These are phyloP conservation scores for Parus major DNA, from an alignment of 2,113 vertebrate species.

Conservation along the genomic window DNA sequence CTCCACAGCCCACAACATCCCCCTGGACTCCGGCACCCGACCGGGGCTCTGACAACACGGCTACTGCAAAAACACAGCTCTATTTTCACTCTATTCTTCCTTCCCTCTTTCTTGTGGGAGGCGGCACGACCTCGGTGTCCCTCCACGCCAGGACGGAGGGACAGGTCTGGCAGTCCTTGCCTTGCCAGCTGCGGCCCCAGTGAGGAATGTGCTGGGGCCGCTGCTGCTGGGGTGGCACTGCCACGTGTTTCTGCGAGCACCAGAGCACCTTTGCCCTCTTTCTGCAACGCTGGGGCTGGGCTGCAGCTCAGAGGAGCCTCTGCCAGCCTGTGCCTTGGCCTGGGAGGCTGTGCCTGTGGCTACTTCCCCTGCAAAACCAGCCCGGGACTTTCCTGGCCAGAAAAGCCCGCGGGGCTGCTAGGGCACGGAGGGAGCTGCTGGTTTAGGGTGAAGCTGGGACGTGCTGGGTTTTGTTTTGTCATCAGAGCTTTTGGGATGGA, in stretches of 20 bases:
- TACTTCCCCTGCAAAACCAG: not conserved
- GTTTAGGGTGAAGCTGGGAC: not conserved
- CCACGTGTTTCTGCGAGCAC: not conserved
- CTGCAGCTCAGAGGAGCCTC: not conserved
- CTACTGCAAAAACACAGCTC: not conserved
- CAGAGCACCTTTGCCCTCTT: not conserved
- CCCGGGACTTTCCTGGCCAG: too few species aligned
- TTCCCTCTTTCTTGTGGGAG: not conserved
- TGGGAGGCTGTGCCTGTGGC: not conserved
- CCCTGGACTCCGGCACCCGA: not conserved
- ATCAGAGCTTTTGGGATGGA: not conserved
- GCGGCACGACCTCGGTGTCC: rapidly evolving
- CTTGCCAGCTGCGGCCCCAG: rapidly evolving
- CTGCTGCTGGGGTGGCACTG: not conserved
- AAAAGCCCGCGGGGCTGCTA: not conserved
- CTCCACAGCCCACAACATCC: not conserved
- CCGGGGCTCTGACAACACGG: rapidly evolving
- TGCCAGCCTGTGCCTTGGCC: not conserved
- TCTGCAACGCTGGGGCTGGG: not conserved
- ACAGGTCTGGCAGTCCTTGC: not conserved
- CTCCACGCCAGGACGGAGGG: not conserved
- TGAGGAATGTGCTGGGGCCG: not conserved
- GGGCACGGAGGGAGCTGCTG: not conserved
- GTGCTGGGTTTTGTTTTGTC: not conserved
- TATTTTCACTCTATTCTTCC: not conserved